Base-by-base conservation (phyloP, 2,888 invertebrate species). In the Stenoptilia bipunctidactyla region DNA sequence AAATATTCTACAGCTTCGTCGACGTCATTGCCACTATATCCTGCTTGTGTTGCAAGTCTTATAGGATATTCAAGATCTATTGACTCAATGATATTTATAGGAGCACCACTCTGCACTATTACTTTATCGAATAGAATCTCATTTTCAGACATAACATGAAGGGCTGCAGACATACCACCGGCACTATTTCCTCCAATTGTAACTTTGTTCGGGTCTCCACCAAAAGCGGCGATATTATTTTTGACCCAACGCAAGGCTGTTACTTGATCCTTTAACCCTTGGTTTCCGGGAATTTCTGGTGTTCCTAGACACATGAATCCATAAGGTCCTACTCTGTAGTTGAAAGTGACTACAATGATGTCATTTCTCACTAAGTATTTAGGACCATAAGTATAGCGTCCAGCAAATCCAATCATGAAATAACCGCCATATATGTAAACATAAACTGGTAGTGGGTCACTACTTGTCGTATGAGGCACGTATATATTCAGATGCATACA, bases 221-320 rank as follows among this genome's bases (percentile, higher is more conserved):
- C 68, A 40, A 72, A 73, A 0, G 61, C 56, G 45, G 48, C 52
- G 20, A 72, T 70, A 34, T 70, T 62, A 3, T 59, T 41, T 41
- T 58, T 60, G 0, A 73, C 51, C 72, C 72, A 73, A 45, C 52
- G 54, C 2, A 73, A 45, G 25, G 63, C 71, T 4, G 56, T 15
- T 1, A 52, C 34, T 46, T 71, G 71, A 39, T 73, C 72, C 52
- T 68, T 69, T 0, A 73, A 47, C 0, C 72, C 72, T 45, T 66
- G 63, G 37, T 73, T 73, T 10, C 70, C 71, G 1, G 69, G 58
- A 13, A 61, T 50, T 34, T 57, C 53, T 4, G 60, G 55, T 12
- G 45, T 53, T 34, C 60, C 58, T 1, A 71, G 52, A 35, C 68
- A 69, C 65, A 72, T 66, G 39, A 72, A 72, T 8, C 72, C 72